Evolutionary conservation across 2,888 invertebrate species (phyloP).

Genomic region (Drosophila yooni): DNA sequence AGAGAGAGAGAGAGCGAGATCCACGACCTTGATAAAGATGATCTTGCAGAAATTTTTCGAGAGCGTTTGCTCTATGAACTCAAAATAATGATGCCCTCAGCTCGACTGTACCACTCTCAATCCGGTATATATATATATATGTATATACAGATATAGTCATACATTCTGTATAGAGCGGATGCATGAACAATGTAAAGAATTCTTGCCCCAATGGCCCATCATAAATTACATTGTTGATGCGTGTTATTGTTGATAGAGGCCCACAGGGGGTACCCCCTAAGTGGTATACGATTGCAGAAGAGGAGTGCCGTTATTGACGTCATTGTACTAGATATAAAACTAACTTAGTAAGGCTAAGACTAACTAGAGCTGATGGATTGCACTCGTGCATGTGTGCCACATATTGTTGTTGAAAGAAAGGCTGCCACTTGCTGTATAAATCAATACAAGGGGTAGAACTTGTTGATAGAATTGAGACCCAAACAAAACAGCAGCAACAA

Average conservation of each 20-base stretch:
- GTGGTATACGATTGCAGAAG: conserved; percentile 12
- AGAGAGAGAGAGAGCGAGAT: conserved; percentile 39
- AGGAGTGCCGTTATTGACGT: conserved; percentile 71
- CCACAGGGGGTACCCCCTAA: conserved; percentile 28
- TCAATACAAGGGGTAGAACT: conserved; percentile 63
- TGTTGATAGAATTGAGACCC: conserved; percentile 56
- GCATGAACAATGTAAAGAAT: conserved; percentile 67
- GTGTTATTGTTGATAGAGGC: conserved; percentile 45
- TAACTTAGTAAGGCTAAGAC: conserved; percentile 44
- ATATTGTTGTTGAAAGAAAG: conserved; percentile 48
- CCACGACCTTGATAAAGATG: conserved; percentile 69
- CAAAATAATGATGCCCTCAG: conserved; percentile 17
- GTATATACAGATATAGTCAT: conserved; percentile 19
- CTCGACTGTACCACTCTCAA: conserved; percentile 31
- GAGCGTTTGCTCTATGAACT: conserved; percentile 29
- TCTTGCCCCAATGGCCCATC: conserved; percentile 37
- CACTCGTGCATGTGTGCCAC: conserved; percentile 47
- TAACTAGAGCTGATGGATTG: conserved; percentile 39
- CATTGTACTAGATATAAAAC: conserved; percentile 37
- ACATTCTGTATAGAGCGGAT: conserved; percentile 57
- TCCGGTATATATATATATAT: conserved; percentile 14
- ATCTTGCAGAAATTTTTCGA: conserved; percentile 39
- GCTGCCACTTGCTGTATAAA: conserved; percentile 54
- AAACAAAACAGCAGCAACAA: conserved; percentile 28
- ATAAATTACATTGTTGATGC: conserved; percentile 67